These are phyloP conservation scores for Pithys albifrons DNA, from an alignment of 2,113 vertebrate genomes.

Conservation along the genomic window DNA sequence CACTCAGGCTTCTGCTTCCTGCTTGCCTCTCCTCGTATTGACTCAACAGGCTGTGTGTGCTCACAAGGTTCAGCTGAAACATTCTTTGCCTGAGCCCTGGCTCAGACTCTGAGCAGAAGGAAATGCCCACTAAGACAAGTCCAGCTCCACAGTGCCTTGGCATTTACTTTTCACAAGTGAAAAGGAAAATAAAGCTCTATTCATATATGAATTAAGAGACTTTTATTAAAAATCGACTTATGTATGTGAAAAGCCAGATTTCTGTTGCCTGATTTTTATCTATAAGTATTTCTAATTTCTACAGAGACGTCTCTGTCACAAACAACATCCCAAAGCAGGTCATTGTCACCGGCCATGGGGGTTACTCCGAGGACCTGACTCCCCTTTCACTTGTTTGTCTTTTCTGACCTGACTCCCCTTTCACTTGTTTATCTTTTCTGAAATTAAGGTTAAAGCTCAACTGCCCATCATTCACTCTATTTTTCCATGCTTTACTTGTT, in stretches of 20 bases:
- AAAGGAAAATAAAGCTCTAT: background rate
- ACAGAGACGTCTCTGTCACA: background rate
- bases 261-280: background rate
- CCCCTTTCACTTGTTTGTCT: background rate
- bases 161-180: background rate
- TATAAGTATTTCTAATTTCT: background rate
- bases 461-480: background rate
- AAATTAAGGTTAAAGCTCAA: background rate
- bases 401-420: background rate
- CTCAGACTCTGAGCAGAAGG: background rate
- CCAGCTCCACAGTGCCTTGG: background rate
- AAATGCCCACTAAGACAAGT: background rate
- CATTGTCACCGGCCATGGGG: background rate
- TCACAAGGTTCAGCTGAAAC: background rate
- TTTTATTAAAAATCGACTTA: background rate
- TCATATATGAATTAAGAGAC: fast-evolving
- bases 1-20: background rate
- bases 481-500: background rate
- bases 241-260: background rate
- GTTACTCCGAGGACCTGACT: background rate
- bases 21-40: background rate
- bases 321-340: background rate
- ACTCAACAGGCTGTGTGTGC: background rate
- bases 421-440: background rate
- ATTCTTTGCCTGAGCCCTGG: background rate